Evolutionary conservation across 2,113 vertebrate genomes (phyloP).

Genomic region (Sturnus vulgaris): DNA sequence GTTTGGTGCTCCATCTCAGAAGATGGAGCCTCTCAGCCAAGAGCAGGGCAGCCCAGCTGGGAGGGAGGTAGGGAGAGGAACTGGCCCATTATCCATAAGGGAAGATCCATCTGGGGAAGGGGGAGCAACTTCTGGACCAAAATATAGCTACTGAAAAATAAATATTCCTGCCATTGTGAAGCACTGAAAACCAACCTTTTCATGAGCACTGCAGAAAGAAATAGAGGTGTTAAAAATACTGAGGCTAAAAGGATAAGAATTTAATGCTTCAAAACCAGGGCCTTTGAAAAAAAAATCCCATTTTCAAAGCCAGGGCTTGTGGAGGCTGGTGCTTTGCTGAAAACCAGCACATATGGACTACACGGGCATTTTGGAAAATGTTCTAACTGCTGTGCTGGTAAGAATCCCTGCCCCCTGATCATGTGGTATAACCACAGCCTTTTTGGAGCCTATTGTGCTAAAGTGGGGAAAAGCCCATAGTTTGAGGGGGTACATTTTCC

Average conservation of each 20-base stretch:
- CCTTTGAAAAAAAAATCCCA: not conserved
- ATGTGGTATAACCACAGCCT: not conserved
- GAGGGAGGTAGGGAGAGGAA: not conserved
- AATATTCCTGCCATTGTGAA: not conserved
- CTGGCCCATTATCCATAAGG: rapidly evolving
- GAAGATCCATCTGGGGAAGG: not conserved
- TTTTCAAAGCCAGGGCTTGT: not conserved
- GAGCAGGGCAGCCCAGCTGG: rapidly evolving
- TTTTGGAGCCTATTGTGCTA: not conserved
- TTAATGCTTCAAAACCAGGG: not conserved
- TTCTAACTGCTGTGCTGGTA: not conserved
- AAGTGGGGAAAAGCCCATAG: not conserved
- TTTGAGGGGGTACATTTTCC: not conserved
- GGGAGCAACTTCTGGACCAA: not conserved
- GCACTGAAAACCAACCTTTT: not conserved
- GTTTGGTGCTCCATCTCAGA: not conserved
- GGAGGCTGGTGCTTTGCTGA: not conserved
- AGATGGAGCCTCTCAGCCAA: not conserved
- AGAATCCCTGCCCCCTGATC: not conserved
- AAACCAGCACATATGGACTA: not conserved
- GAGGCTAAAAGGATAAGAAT: not conserved
- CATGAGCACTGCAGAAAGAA: not conserved
- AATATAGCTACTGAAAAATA: not conserved
- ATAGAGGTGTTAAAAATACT: not conserved
- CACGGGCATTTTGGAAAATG: not conserved